These are phyloP conservation scores for Herpetotheres cachinnans DNA, from an alignment of 2,113 vertebrate genomes.

Conservation along the genomic window DNA sequence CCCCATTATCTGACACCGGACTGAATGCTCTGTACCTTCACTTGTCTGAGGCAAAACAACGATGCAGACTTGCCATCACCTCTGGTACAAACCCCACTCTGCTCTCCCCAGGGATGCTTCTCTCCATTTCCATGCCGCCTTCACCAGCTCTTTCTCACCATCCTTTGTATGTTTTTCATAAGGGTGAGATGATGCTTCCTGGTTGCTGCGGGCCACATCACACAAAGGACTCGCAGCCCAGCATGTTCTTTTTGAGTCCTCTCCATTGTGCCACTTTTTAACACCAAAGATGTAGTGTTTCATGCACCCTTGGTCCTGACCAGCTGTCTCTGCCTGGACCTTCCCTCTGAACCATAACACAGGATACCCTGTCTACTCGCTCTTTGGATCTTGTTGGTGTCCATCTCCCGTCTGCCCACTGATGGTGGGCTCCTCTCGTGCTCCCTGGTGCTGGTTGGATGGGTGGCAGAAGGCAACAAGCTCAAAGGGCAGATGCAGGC, in stretches of 20 bases:
- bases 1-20: fast-evolving
- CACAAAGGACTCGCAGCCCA: fast-evolving
- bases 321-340: not conserved
- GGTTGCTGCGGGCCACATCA: fast-evolving
- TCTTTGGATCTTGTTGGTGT: no score
- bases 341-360: not conserved
- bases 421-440: not conserved
- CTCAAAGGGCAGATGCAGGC: fast-evolving
- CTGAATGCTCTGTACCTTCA: not conserved
- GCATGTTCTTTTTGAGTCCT: fast-evolving
- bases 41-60: not conserved
- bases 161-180: fast-evolving
- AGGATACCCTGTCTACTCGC: not conserved
- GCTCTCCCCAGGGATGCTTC: not conserved
- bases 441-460: fast-evolving
- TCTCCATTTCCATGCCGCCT: not conserved
- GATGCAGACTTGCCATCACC: not conserved
- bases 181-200: fast-evolving
- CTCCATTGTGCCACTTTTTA: fast-evolving
- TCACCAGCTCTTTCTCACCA: not conserved
- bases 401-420: fast-evolving
- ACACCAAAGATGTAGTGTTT: fast-evolving
- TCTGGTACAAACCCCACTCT: not conserved
- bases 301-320: not conserved
- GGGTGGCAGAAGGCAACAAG: not conserved